Conservation (phyloP, 2,888 invertebrate species). For the Ormia ochracea region DNA sequence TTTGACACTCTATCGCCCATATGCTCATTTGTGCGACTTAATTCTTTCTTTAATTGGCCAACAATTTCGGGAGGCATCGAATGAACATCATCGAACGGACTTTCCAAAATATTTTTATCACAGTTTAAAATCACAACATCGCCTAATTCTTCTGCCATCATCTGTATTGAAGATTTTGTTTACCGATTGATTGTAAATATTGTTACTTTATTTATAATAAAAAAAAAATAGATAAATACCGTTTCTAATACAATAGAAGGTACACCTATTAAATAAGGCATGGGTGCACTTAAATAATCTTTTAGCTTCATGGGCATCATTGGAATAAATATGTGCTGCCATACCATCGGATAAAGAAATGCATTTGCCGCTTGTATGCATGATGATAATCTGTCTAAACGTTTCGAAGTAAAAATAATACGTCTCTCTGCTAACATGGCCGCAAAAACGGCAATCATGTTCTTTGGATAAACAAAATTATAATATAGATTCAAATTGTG, state of each 20-base stretch:
- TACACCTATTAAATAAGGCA: conserved; percentile 98
- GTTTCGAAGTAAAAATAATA: conserved; percentile 93
- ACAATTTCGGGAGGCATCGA: conserved; percentile 94
- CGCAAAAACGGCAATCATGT: conserved; percentile 97
- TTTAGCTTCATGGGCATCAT: conserved; percentile 92
- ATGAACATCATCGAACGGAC: conserved; percentile 93
- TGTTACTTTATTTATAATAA: too few relatives aligned
- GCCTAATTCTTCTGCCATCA: conserved; percentile 89
- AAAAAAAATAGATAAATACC: conserved; percentile 73
- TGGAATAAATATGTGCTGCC: conserved; percentile 99
- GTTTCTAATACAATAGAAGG: conserved; percentile 86
- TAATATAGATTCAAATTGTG: conserved; percentile 98
- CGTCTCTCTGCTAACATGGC: conserved; percentile 96
- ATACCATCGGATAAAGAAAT: conserved; percentile 97
- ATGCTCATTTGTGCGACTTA: conserved; percentile 79
- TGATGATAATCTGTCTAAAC: conserved; percentile 92
- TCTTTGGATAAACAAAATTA: conserved; percentile 95
- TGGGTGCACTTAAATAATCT: conserved; percentile 95
- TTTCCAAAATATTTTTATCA: conserved; percentile 89
- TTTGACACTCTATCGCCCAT: conserved; percentile 95
- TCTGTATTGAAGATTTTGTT: conserved; percentile 65
- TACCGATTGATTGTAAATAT: background rate
- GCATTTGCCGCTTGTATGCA: conserved; percentile 96
- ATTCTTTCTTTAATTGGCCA: conserved; percentile 77
- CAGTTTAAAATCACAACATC: conserved; percentile 96